Evolutionary conservation across 2,113 vertebrate species (phyloP).

Genomic region (Coracopsis vasa): DNA sequence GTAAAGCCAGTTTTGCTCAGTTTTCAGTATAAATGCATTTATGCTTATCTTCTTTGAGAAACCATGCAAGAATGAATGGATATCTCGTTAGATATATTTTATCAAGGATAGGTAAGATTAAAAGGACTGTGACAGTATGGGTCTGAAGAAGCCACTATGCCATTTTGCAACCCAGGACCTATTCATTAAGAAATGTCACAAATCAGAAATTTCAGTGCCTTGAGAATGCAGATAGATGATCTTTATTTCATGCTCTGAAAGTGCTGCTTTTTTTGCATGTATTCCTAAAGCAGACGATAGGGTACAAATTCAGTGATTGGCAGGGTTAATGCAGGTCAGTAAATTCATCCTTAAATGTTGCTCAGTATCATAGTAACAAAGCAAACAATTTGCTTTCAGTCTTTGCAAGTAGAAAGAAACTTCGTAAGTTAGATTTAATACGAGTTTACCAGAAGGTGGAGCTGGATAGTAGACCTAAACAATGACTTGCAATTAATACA

Average conservation of each 20-base stretch:
- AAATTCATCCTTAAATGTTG: background rate
- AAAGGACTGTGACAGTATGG: background rate
- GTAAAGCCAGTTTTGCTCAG: background rate
- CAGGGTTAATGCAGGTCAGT: background rate
- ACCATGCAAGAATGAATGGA: background rate
- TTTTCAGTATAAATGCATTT: background rate
- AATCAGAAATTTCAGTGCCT: background rate
- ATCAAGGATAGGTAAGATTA: background rate
- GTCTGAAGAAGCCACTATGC: background rate
- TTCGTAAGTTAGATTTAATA: background rate
- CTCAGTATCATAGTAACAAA: background rate
- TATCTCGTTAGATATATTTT: background rate
- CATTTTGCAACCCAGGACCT: background rate
- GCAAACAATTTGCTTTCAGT: background rate
- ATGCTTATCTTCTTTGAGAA: background rate
- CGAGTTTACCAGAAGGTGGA: constrained; percentile 65
- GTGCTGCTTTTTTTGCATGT: background rate
- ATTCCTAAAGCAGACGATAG: background rate
- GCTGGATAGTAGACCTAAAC: constrained; percentile 57
- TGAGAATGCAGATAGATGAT: background rate
- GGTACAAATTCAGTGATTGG: background rate
- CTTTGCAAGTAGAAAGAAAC: background rate
- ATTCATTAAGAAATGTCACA: background rate
- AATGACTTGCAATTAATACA: background rate
- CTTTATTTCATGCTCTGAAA: background rate